A percentile compares a stretch with the other conserved stretches of the same genome.
Conservation (phyloP, 2,797 vertebrate species). For the Gymnothorax javanicus region DNA sequence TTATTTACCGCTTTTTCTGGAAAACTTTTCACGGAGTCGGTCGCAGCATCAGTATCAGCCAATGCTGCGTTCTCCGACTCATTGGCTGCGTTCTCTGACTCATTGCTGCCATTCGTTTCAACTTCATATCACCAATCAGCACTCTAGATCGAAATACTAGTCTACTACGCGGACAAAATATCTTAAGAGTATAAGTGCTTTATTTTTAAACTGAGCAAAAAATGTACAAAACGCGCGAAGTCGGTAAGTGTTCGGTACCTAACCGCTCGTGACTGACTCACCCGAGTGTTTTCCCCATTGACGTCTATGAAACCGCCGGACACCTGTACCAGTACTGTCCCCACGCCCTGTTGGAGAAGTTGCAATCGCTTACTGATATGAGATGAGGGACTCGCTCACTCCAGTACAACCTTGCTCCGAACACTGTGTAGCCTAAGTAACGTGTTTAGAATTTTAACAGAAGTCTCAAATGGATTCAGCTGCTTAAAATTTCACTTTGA, state of each 20-base stretch:
- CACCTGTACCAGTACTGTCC: background rate
- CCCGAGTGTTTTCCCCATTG: background rate
- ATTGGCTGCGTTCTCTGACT: conserved; percentile 5
- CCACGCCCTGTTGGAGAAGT: background rate
- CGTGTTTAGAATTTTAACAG: background rate
- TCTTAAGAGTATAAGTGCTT: too few relatives aligned
- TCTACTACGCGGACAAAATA: background rate
- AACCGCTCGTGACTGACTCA: conserved; percentile 9
- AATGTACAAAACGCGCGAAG: background rate
- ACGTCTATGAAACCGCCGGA: background rate
- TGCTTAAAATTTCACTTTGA: conserved; percentile 19
- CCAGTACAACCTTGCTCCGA: background rate
- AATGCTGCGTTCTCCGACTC: too few relatives aligned
- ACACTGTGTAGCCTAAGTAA: background rate
- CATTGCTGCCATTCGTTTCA: conserved; percentile 18
- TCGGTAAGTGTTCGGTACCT: background rate
- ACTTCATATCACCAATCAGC: background rate
- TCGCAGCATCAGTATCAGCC: background rate
- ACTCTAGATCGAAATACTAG: background rate
- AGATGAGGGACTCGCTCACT: background rate
- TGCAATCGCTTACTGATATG: background rate
- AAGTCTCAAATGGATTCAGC: conserved; percentile 6
- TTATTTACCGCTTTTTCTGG: background rate
- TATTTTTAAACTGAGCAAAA: too few relatives aligned
- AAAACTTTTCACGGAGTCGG: background rate